These are phyloP conservation scores for Lamproptera curius DNA, from an alignment of 2,888 invertebrate genomes.

Conservation along the genomic window DNA sequence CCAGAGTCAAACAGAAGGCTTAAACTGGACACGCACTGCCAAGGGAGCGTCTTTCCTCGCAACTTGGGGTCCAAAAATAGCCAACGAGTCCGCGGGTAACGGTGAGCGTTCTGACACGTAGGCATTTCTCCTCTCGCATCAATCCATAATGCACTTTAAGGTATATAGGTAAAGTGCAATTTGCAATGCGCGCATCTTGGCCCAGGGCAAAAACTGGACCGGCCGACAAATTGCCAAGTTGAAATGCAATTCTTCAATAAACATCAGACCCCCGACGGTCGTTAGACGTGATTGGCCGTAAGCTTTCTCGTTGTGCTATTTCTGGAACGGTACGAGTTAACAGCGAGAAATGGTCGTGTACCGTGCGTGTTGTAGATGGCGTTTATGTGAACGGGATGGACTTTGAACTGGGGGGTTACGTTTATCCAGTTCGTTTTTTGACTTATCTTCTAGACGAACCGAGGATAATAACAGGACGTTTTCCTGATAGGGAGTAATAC, in stretches of 20 bases:
- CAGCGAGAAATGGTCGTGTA: constrained; percentile 15
- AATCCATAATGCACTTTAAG: constrained; percentile 48
- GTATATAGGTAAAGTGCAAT: constrained; percentile 24
- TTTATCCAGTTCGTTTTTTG: neutral
- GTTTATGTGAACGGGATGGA: neutral
- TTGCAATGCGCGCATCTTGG: constrained; percentile 24
- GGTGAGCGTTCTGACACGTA: constrained; percentile 51
- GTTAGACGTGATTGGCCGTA: constrained; percentile 18
- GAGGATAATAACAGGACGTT: too few relatives aligned
- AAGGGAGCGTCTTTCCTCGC: constrained; percentile 45
- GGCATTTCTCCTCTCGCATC: constrained; percentile 63
- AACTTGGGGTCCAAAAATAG: constrained; percentile 63
- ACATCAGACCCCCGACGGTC: constrained; percentile 19
- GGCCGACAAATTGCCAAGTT: constrained; percentile 19
- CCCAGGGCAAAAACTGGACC: constrained; percentile 15
- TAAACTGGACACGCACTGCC: constrained; percentile 40
- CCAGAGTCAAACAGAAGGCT: constrained; percentile 30
- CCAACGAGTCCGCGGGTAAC: constrained; percentile 44
- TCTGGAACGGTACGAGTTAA: constrained; percentile 15
- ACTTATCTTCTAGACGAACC: neutral
- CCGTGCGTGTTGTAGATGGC: neutral
- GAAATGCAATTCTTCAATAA: constrained; percentile 23
- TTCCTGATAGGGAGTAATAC: too few relatives aligned
- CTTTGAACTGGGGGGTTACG: neutral
- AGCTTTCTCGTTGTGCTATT: constrained; percentile 20